Evolutionary conservation across 2,113 vertebrate species (phyloP).

Genomic region (Columbina picui): DNA sequence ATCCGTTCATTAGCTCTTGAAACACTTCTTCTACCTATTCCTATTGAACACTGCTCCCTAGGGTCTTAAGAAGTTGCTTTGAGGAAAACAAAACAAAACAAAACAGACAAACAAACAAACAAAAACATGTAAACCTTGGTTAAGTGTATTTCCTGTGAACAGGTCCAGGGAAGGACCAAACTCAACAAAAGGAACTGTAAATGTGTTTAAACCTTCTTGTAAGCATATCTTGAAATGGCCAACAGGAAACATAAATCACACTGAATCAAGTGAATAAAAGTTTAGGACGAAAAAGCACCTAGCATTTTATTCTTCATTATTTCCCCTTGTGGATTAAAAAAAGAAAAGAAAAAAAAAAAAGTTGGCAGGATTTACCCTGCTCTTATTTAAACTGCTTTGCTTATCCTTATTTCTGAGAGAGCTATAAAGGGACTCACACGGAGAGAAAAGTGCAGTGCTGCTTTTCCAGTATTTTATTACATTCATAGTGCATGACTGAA

Average conservation of each 20-base stretch:
- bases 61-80: background rate
- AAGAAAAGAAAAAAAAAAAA: background rate
- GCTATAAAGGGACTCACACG: background rate
- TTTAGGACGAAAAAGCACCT: background rate
- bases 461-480: conserved; percentile 18
- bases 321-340: background rate
- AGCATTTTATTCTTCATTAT: background rate
- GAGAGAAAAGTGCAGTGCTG: background rate
- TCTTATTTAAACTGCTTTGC: background rate
- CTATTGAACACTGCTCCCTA: background rate
- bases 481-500: background rate
- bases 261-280: background rate
- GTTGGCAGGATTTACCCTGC: background rate
- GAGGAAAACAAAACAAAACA: background rate
- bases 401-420: background rate
- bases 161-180: background rate
- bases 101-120: no score
- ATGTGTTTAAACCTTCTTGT: background rate
- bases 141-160: background rate
- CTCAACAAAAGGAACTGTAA: background rate
- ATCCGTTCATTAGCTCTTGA: background rate
- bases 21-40: background rate
- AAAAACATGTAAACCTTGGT: background rate
- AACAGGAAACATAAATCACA: background rate
- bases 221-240: background rate